A percentile compares a stretch with the other conserved stretches of the same genome.
phyloP scores from a whole-genome alignment of 2,888 invertebrate species.

The Heteromurus nitidus region DNA sequence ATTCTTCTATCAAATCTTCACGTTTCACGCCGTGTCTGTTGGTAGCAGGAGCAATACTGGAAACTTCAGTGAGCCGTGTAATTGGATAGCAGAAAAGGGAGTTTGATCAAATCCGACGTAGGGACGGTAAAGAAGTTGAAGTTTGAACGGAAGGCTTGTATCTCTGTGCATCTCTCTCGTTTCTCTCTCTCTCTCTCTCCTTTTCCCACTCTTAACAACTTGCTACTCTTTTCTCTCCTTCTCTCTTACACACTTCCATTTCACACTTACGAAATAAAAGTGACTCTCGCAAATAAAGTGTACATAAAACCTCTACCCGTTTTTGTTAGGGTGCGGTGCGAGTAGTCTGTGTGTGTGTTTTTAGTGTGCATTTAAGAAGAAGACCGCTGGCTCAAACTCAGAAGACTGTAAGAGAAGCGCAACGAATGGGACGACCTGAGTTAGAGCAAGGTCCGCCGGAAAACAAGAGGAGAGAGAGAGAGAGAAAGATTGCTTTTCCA shows the following conservation, averaged over 20 bases:
- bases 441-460: slow-evolving; percentile 20
- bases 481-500: slow-evolving; percentile 20
- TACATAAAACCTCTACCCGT: neutral
- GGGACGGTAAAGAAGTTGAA: slow-evolving; percentile 71
- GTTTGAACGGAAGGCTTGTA: slow-evolving; percentile 31
- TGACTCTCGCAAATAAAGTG: slow-evolving; percentile 14
- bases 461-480: slow-evolving; percentile 18
- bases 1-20: slow-evolving; percentile 9
- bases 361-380: no score
- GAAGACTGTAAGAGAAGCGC: slow-evolving; percentile 35
- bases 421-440: slow-evolving; percentile 51
- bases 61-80: slow-evolving; percentile 73
- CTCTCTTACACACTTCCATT: slow-evolving; percentile 47
- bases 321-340: neutral
- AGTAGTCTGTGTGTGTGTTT: no score
- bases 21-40: slow-evolving; percentile 29
- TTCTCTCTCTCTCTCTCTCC: slow-evolving; percentile 8
- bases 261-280: slow-evolving; percentile 51
- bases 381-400: neutral
- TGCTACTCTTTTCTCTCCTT: slow-evolving; percentile 9
- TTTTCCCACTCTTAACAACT: slow-evolving; percentile 7
- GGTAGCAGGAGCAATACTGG: slow-evolving; percentile 71
- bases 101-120: slow-evolving; percentile 73
- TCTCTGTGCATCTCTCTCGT: slow-evolving; percentile 9
- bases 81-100: slow-evolving; percentile 74